Evolutionary conservation across 2,888 invertebrate genomes (phyloP).

Genomic region (Pegoplata infirma): DNA sequence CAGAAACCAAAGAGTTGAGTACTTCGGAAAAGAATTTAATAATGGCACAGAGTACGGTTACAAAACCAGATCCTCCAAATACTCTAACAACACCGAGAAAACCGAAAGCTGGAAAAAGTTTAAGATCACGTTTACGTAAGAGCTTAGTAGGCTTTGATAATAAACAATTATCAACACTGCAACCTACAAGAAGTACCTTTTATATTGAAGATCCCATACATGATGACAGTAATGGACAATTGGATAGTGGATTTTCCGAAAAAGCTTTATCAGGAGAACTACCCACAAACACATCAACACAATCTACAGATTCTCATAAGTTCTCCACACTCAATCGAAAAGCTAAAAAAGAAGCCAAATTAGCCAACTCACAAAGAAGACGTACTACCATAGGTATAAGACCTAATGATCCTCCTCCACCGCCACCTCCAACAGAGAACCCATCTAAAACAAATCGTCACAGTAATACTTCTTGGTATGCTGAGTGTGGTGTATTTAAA

Average conservation of each 20-base stretch:
- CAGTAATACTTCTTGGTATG: slow-evolving; percentile 86
- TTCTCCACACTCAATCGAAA: slow-evolving; percentile 72
- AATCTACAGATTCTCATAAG: slow-evolving; percentile 67
- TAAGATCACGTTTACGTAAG: slow-evolving; percentile 82
- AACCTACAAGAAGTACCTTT: slow-evolving; percentile 84
- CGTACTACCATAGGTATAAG: slow-evolving; percentile 75
- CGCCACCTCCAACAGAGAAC: slow-evolving; percentile 75
- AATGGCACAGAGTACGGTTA: slow-evolving; percentile 63
- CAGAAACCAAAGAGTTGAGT: slow-evolving; percentile 67
- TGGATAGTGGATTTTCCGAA: slow-evolving; percentile 81
- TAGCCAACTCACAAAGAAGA: slow-evolving; percentile 68
- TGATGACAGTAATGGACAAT: slow-evolving; percentile 80
- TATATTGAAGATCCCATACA: slow-evolving; percentile 83
- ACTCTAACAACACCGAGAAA: slow-evolving; percentile 71
- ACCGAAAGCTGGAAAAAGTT: slow-evolving; percentile 79
- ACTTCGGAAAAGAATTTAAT: slow-evolving; percentile 78
- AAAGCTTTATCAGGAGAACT: slow-evolving; percentile 71
- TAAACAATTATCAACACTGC: slow-evolving; percentile 77
- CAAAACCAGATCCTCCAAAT: slow-evolving; percentile 50
- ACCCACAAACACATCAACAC: slow-evolving; percentile 53
- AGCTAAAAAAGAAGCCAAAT: slow-evolving; percentile 75
- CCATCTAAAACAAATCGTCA: slow-evolving; percentile 72
- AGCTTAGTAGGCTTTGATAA: slow-evolving; percentile 78
- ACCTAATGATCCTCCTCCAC: slow-evolving; percentile 78
- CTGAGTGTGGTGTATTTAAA: slow-evolving; percentile 82